Conservation (phyloP, 2,797 vertebrate genomes). For the Poeciliopsis turneri region DNA sequence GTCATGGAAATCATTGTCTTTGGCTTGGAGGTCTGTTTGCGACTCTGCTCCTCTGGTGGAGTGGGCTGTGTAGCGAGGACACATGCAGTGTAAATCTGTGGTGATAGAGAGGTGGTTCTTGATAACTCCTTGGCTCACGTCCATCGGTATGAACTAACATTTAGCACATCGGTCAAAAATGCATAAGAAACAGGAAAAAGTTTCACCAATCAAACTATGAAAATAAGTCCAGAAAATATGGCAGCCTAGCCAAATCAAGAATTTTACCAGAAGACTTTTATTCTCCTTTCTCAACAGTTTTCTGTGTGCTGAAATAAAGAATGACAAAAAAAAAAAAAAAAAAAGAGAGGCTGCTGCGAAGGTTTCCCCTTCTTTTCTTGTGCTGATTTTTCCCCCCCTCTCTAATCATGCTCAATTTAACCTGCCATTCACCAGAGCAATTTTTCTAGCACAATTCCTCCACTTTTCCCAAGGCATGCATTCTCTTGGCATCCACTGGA, state of each 20-base stretch:
- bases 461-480: constrained; percentile 61
- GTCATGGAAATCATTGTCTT: too few relatives aligned
- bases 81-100: too few relatives aligned
- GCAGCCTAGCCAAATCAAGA: constrained; percentile 40
- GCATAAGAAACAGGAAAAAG: too few relatives aligned
- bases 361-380: constrained; percentile 27
- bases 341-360: constrained; percentile 46
- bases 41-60: too few relatives aligned
- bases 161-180: too few relatives aligned
- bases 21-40: too few relatives aligned
- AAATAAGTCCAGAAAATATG: not conserved
- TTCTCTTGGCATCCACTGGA: constrained; percentile 61
- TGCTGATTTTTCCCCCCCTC: constrained; percentile 16
- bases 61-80: too few relatives aligned
- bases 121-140: too few relatives aligned
- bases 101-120: too few relatives aligned
- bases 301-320: constrained; percentile 58
- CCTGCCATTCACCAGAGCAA: constrained; percentile 64
- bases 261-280: constrained; percentile 63
- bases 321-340: constrained; percentile 25
- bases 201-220: not conserved
- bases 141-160: too few relatives aligned
- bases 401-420: constrained; percentile 69
- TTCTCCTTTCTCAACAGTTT: constrained; percentile 56
- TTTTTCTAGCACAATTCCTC: constrained; percentile 58